These are phyloP conservation scores for Rhinella marina DNA, from an alignment of 2,797 vertebrate genomes.

Conservation along the genomic window DNA sequence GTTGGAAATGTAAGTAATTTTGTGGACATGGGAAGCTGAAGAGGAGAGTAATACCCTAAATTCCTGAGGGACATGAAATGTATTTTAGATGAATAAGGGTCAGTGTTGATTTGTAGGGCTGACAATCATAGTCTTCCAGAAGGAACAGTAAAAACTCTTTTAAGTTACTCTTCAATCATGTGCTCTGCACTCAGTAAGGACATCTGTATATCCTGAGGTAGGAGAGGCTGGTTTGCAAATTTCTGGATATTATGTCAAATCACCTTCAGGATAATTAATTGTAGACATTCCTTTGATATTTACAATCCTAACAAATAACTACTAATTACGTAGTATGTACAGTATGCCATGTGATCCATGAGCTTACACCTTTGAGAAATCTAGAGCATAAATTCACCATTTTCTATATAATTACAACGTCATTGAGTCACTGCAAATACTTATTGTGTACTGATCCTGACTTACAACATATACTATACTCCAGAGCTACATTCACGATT, in stretches of 20 bases:
- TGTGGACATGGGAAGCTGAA: constrained; percentile 40
- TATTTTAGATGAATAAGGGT: constrained; percentile 52
- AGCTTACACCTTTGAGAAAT: not conserved
- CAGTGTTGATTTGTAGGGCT: constrained; percentile 54
- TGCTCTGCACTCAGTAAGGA: not conserved
- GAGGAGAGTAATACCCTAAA: constrained; percentile 24
- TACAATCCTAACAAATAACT: not conserved
- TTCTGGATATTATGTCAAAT: not conserved
- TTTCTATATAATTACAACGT: not conserved
- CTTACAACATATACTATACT: not conserved
- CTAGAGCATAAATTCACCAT: not conserved
- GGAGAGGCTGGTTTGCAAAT: not conserved
- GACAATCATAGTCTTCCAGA: constrained; percentile 36
- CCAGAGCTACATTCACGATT: too few relatives aligned
- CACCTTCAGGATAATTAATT: not conserved
- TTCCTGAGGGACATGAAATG: constrained; percentile 21
- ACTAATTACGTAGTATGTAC: not conserved
- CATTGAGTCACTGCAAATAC: too few relatives aligned
- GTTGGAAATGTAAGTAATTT: constrained; percentile 44
- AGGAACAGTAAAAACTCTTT: constrained; percentile 28
- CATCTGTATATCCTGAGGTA: not conserved
- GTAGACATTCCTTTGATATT: not conserved
- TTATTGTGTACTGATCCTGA: not conserved
- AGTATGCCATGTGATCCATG: not conserved
- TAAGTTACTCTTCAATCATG: constrained; percentile 35